Evolutionary conservation across 2,113 vertebrate species (phyloP).

Genomic region (Thermophis baileyi): DNA sequence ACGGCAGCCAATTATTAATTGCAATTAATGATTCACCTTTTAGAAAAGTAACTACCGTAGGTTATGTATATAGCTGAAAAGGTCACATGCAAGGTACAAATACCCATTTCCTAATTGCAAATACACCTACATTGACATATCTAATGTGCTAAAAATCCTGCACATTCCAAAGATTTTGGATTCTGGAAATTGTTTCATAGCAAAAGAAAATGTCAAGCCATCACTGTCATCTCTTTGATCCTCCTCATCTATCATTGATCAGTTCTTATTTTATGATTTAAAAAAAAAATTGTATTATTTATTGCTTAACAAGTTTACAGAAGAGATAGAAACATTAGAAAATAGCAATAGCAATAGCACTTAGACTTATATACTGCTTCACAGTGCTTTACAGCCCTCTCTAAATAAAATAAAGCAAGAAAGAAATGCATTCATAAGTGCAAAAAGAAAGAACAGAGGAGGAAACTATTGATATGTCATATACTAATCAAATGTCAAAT

Average conservation of each 20-base stretch:
- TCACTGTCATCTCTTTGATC: not conserved
- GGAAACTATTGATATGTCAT: not conserved
- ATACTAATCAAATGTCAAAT: not conserved
- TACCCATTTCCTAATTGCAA: not conserved
- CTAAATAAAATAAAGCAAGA: not conserved
- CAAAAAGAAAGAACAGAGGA: not conserved
- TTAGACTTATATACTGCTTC: no score
- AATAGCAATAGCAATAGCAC: no score
- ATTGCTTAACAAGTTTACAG: not conserved
- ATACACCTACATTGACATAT: not conserved
- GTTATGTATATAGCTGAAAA: not conserved
- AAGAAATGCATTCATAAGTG: not conserved
- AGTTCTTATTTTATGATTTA: not conserved
- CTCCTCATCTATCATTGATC: not conserved
- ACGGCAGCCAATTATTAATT: conserved; percentile 13
- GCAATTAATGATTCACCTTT: not conserved
- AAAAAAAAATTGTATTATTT: not conserved
- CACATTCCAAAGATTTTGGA: not conserved
- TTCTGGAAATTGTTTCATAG: not conserved
- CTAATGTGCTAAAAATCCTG: not conserved
- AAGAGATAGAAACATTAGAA: not conserved
- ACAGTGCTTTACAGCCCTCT: no score
- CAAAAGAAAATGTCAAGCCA: not conserved
- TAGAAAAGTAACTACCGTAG: not conserved
- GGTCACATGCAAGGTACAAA: not conserved